Percentiles rank a stretch among this genome's conserved stretches.
Conservation (phyloP, 2,888 invertebrate genomes). For the Parthenolecanium corni region DNA sequence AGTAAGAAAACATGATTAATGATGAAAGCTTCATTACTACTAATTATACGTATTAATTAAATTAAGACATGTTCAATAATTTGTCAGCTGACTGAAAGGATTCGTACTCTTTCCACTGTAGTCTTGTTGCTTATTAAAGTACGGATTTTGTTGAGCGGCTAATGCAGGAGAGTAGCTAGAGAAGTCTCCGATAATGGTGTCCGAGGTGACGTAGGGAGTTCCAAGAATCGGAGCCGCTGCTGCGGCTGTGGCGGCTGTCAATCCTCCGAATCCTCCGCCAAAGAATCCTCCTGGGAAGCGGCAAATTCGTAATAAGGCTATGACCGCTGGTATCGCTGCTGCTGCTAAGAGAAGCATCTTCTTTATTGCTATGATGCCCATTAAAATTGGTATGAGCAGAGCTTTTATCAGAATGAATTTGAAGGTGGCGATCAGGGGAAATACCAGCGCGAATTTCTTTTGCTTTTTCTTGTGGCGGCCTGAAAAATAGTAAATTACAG, state of each 20-base stretch:
- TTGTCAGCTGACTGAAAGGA: no score
- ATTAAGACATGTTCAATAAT: no score
- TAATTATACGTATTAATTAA: neutral
- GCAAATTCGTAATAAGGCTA: slow-evolving; percentile 38
- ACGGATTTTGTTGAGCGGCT: slow-evolving; percentile 4
- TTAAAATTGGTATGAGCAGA: slow-evolving; percentile 49
- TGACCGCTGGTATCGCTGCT: slow-evolving; percentile 47
- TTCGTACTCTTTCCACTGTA: slow-evolving; percentile 22
- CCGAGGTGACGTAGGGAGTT: slow-evolving; percentile 8
- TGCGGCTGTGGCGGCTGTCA: slow-evolving; percentile 22
- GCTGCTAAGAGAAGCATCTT: slow-evolving; percentile 51
- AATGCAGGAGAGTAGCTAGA: slow-evolving; percentile 20
- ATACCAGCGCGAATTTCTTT: slow-evolving; percentile 32
- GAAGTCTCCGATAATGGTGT: slow-evolving; percentile 30
- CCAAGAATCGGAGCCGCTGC: slow-evolving; percentile 25
- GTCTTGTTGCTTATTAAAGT: slow-evolving; percentile 15
- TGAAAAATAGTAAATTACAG: no score
- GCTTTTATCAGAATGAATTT: slow-evolving; percentile 40
- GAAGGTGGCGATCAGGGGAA: slow-evolving; percentile 32
- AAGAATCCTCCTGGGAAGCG: slow-evolving; percentile 16
- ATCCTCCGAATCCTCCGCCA: slow-evolving; percentile 11
- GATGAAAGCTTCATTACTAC: neutral
- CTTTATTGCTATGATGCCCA: slow-evolving; percentile 53
- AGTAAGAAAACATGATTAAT: no score
- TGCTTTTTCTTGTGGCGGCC: slow-evolving; percentile 28